Evolutionary conservation across 1,140 invertebrate species (phyloP), one percentile per base, ranked within the genome.

Genomic region (Drosophila littoralis): DNA sequence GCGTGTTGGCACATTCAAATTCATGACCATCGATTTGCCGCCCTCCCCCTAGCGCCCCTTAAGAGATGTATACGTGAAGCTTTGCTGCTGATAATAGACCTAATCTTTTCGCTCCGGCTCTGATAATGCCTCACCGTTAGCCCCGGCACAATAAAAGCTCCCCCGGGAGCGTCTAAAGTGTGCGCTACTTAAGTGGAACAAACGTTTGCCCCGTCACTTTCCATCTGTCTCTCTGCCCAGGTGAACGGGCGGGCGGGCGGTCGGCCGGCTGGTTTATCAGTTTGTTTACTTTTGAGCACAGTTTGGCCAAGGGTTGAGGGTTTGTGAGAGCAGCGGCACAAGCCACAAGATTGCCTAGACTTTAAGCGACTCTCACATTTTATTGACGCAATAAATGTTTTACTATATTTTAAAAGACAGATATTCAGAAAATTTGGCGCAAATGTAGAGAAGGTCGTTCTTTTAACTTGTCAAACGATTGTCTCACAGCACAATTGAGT

Each of bases 241-340:
- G 3, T 28, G 4, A 28, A 28, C 22, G 5, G 22, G 4, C 22
- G 22, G 22, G 22, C 4, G 1, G 17, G 17, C 1, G 17, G n/a
- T n/a, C n/a, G n/a, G n/a, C n/a, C n/a, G 43, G 61, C 10, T 32
- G 7, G 35, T 33, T 9, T 42, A 48, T 46, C 46, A 57, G 75
- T 82, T 82, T 82, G 79, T 82, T 82, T 82, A 82, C 79, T 63
- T 75, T 75, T 42, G 79, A 81, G 79, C 52, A 54, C 28, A 60
- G 45, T 40, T 52, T n/a, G 1, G 12, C 10, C 32, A 32, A 52
- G 32, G 22, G 22, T n/a, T 40, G 10, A 13, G n/a, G 33, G 45
- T 32, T 28, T 33, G 57, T 28, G 46, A 28, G 17, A 7, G 60
- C 36, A 40, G 8, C 6, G n/a, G n/a, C 12, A 12, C 10, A n/a